Evolutionary conservation across 2,113 vertebrate species (phyloP), one percentile per base, ranked within the genome.

Genomic region (Ceyx margarethae): DNA sequence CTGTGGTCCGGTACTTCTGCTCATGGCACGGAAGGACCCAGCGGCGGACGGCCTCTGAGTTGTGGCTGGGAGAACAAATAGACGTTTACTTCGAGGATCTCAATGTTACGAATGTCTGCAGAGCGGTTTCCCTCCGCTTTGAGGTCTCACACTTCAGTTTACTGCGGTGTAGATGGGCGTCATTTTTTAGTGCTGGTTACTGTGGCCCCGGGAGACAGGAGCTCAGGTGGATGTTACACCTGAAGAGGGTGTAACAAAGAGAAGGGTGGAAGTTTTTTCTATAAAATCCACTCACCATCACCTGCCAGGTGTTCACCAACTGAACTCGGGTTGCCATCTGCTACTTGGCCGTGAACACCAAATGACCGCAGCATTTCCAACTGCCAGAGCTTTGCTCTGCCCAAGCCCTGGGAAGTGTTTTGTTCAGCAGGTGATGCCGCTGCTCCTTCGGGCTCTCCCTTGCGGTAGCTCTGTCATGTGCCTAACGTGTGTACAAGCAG

Each of bases 31-130:
- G 40, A 22, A 10, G 51, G 13, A 31, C 4, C 40, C 37, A 2
- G 81, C 19, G 13, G 5, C 33, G 2, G 53, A 2, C 2, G 3
- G 12, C 29, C 40, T 68, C 22, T 26, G 13, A 16, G 23, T 3
- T 26, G 46, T 6, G 65, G 35, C 20, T 42, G 2, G 23, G 6
- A 17, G n/a, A 28, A 10, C 28, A 2, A 35, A 8, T 1, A 6
- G 5, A 12, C 43, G 2, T 11, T 50, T 18, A 2, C 25, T 6
- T 31, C 2, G 15, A 20, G 35, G 35, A 3, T 35, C 20, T 35
- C 9, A 2, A 4, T 2, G 21, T 42, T 28, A 1, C 0, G 7
- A 14, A 5, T 4, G 2, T 17, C 25, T 5, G 14, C 45, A 5
- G 53, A 3, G 62, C 0, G 8, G 20, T 23, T 53, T 50, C 54